A percentile compares a stretch with the other conserved stretches of the same genome.
These are phyloP conservation scores for Schrankia costaestrigalis DNA, from an alignment of 2,888 invertebrate genomes.

Conservation along the genomic window DNA sequence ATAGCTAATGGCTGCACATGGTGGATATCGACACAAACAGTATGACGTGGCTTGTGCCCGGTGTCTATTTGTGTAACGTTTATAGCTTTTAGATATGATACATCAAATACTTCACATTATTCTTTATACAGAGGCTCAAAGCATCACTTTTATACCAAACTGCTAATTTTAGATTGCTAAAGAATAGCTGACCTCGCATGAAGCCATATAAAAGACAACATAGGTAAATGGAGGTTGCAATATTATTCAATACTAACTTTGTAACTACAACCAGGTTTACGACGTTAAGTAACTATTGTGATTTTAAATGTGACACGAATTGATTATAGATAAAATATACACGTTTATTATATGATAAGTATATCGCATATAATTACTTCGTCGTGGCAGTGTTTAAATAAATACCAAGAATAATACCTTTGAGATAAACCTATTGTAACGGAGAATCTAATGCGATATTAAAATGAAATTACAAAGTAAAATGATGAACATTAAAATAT, in stretches of 20 bases:
- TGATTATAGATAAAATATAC: not conserved
- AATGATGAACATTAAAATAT: no score
- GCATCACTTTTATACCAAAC: conserved; percentile 40
- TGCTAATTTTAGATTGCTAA: conserved; percentile 50
- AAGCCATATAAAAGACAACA: conserved; percentile 53
- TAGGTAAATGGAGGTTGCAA: conserved; percentile 40
- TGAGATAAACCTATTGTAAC: no score
- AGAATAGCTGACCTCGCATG: conserved; percentile 47
- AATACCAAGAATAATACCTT: no score
- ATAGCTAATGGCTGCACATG: conserved; percentile 15
- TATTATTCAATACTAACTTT: conserved; percentile 40
- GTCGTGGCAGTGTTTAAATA: no score
- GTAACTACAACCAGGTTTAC: conserved; percentile 17
- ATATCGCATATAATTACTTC: no score
- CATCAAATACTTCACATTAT: conserved; percentile 34
- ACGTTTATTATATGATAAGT: no score
- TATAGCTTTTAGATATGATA: conserved; percentile 29
- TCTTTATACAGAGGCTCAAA: conserved; percentile 23
- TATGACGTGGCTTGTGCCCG: conserved; percentile 9
- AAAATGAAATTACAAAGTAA: no score
- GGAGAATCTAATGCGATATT: conserved; percentile 7
- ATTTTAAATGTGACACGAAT: conserved; percentile 3
- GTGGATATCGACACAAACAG: conserved; percentile 10
- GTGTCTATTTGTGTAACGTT: conserved; percentile 29
- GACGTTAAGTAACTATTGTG: conserved; percentile 4